A percentile compares a stretch with the other conserved stretches of the same genome.
phyloP scores from a whole-genome alignment of 2,888 invertebrate genomes.

The Tipula confusa region DNA sequence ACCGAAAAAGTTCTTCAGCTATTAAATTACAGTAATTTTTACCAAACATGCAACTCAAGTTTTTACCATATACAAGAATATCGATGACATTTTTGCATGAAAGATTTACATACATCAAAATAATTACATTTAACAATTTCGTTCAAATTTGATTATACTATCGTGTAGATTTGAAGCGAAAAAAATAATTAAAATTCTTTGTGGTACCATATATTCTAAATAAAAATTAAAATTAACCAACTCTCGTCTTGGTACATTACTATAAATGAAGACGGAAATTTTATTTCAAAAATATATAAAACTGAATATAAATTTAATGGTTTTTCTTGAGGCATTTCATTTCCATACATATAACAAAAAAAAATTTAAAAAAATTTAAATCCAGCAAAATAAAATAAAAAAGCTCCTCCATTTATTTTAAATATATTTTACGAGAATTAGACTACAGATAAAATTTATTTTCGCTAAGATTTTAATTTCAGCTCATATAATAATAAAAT shows the following conservation, averaged over 20 bases:
- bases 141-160: neutral
- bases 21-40: too few relatives aligned
- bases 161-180: neutral
- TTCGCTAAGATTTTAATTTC: neutral
- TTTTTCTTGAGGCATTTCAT: neutral
- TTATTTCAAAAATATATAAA: neutral
- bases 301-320: neutral
- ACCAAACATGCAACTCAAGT: too few relatives aligned
- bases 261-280: neutral
- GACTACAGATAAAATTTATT: neutral
- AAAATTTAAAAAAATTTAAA: neutral
- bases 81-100: too few relatives aligned
- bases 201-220: neutral
- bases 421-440: conserved; percentile 9
- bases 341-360: neutral
- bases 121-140: neutral
- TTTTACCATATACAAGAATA: too few relatives aligned
- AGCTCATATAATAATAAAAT: neutral
- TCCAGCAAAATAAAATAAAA: too few relatives aligned
- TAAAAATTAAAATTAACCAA: neutral
- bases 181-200: neutral
- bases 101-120: neutral
- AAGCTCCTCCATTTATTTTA: neutral
- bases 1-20: too few relatives aligned
- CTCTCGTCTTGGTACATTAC: neutral